Percentiles rank a stretch among this genome's conserved stretches.
phyloP scores from a whole-genome alignment of 2,797 vertebrate genomes.

The Numenius phaeopus region DNA sequence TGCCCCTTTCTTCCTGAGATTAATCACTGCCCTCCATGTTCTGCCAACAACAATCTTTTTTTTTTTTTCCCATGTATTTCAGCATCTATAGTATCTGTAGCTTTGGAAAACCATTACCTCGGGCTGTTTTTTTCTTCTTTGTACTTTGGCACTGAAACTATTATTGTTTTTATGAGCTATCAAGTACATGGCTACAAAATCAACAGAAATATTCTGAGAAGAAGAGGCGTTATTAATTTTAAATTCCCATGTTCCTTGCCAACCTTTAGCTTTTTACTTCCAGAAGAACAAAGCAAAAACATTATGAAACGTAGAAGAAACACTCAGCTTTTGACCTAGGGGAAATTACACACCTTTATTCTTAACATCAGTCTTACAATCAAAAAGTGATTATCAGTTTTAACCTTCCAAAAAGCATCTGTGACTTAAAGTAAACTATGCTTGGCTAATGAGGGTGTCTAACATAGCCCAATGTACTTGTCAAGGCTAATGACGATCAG shows the following conservation, averaged over 20 bases:
- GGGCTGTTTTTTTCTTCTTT: neutral
- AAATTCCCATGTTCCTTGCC: neutral
- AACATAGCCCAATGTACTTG: neutral
- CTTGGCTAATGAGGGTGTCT: constrained; percentile 13
- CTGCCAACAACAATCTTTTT: constrained; percentile 5
- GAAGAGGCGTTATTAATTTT: constrained; percentile 23
- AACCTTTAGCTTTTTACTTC: neutral
- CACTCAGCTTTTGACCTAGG: neutral
- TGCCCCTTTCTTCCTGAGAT: constrained; percentile 39
- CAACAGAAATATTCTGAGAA: constrained; percentile 18
- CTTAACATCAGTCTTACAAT: neutral
- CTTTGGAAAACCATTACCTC: neutral
- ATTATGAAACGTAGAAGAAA: neutral
- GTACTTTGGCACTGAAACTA: neutral
- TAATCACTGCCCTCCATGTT: constrained; percentile 8
- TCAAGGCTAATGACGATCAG: neutral
- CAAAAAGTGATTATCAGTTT: neutral
- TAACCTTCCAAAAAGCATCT: neutral
- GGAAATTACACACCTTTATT: neutral
- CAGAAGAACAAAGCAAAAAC: neutral
- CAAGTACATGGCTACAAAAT: neutral
- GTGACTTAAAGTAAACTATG: neutral
- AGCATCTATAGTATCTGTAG: neutral
- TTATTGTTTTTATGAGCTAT: neutral
- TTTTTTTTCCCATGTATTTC: neutral